Base-by-base conservation (phyloP, 1,140 invertebrate species). In the Ceratoteleas bidentatus region DNA sequence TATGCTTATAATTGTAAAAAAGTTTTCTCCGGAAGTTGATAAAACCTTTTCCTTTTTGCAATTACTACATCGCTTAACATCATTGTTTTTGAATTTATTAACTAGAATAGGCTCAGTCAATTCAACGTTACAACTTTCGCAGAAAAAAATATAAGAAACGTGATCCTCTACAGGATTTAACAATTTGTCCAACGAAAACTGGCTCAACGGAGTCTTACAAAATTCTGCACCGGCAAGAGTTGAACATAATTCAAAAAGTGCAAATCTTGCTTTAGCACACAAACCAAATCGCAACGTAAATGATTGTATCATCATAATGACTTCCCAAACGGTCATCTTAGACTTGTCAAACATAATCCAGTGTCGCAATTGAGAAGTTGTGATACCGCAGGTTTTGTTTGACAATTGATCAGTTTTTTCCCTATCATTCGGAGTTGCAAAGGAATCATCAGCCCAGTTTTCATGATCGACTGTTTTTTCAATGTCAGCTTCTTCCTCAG, bases 161-260 rank as follows among this genome's bases (percentile, higher is more conserved):
- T 79, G 47, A 5, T 66, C 76, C 43, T 53, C 60, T 16, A 69
- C 34, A 15, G 76, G 66, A 47, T 72, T 79, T 58, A 70, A 45
- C 14, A 78, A 68, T 60, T 78, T 72, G 8, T 69, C 53, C 14
- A 78, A n/a, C 33, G 52, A n/a, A 49, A 53, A 45, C 50, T 79
- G 50, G 43, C 56, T 79, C 2, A 72, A 54, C 2, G 47, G 53
- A 4, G 13, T 14, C 24, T 66, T 61, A 32, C 34, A 32, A 43
- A 77, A 77, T 24, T 77, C 45, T 7, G 74, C 4, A 49, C 74
- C 74, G 32, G 74, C 64, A 15, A 69, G 40, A 38, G 43, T 64
- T 0, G 24, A 49, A 43, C 58, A 57, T 8, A 74, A 8, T 50
- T 74, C 52, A 50, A 77, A 77, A 45, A 77, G 38, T 13, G 43